Evolutionary conservation across 2,888 invertebrate species (phyloP), one percentile per base, ranked within the genome.

Genomic region (Polydrusus tereticollis): DNA sequence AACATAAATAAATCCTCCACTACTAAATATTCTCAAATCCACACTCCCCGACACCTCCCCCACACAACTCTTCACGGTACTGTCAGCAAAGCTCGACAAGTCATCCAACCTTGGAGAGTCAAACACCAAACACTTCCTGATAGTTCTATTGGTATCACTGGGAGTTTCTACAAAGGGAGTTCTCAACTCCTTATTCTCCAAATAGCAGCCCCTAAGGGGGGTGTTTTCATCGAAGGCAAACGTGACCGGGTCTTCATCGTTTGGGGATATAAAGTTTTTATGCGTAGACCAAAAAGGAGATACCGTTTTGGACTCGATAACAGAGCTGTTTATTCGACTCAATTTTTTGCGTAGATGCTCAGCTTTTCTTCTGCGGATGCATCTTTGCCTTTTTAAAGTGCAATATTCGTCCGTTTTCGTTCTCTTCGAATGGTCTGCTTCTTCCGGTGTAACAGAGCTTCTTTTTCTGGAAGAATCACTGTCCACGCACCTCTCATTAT

Each of bases 311-410:
- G 71, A 68, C 66, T 78, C 77, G 16, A 65, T 76, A 18, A 57
- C 59, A 57, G 66, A 73, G 5, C 62, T 69, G 41, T 78, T 77
- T 14, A 75, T 65, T 6, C 70, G 74, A 69, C 41, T 69, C 10
- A 73, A 59, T 72, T 76, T 76, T 20, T 72, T 75, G 21, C 74
- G 71, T 4, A 72, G 59, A 58, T 72, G 55, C 33, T 78, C 75
- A 2, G 72, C 70, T 18, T 79, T 77, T 74, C 87, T 88, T 76
- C 88, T 87, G 2, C 90, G 84, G 14, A 90, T 88, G 77, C 90
- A 89, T 76, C 86, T 87, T 80, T 90, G 90, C 18, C 90, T 84
- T 80, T 87, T 88, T 36, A 90, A 80, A 1, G 82, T 82, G 68
- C 82, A 83, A 43, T 80, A 78, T 63, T 23, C 75, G 14, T 82